These are phyloP conservation scores for Mimas tiliae DNA, from an alignment of 2,888 invertebrate species.

Conservation along the genomic window DNA sequence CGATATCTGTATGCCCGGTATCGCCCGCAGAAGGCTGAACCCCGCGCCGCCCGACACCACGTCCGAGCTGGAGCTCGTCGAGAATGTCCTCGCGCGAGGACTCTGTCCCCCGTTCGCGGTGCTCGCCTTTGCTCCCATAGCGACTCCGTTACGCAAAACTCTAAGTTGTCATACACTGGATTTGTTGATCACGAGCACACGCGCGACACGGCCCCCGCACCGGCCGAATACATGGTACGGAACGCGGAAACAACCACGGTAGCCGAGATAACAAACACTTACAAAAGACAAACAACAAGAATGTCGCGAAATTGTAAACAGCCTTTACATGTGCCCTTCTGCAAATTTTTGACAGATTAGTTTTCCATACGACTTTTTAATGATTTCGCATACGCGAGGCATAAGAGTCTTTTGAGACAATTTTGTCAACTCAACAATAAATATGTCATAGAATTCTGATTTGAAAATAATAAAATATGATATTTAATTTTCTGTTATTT, in stretches of 20 bases:
- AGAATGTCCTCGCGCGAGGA: constrained; percentile 90
- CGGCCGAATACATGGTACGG: constrained; percentile 81
- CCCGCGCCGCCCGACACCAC: constrained; percentile 86
- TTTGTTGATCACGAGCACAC: constrained; percentile 73
- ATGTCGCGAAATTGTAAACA: constrained; percentile 79
- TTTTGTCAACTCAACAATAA: neutral
- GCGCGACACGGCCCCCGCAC: constrained; percentile 71
- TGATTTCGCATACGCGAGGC: neutral
- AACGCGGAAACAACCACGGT: constrained; percentile 49
- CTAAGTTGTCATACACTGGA: constrained; percentile 67
- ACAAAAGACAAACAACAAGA: constrained; percentile 66
- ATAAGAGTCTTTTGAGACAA: constrained; percentile 2
- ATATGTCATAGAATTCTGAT: too few relatives aligned
- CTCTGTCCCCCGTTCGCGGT: constrained; percentile 91
- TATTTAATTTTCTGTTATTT: too few relatives aligned
- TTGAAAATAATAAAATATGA: too few relatives aligned
- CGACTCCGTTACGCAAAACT: constrained; percentile 81
- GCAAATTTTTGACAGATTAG: constrained; percentile 81
- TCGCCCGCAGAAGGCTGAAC: constrained; percentile 88
- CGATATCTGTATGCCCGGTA: constrained; percentile 89
- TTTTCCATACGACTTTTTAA: constrained; percentile 17
- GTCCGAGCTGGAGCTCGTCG: constrained; percentile 88
- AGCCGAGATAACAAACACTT: constrained; percentile 59
- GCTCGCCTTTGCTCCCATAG: constrained; percentile 94
- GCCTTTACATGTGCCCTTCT: constrained; percentile 77